These are phyloP conservation scores for Rhinichthys osculus DNA, from an alignment of 2,797 vertebrate genomes.

Conservation along the genomic window DNA sequence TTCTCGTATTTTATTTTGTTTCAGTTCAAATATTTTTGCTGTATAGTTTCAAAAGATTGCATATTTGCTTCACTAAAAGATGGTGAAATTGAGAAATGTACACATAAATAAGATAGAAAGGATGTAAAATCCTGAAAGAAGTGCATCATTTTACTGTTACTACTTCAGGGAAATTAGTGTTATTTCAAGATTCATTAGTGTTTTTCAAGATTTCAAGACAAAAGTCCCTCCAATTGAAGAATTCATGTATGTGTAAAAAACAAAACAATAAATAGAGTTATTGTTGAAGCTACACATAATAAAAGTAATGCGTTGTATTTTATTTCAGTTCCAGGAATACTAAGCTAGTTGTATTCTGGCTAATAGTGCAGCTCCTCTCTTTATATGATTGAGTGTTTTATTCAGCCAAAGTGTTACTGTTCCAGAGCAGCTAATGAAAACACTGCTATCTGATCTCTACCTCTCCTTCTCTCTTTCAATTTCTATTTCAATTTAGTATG, in stretches of 20 bases:
- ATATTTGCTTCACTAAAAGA: not conserved
- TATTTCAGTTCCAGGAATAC: not conserved
- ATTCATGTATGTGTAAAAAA: not conserved
- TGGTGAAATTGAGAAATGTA: not conserved
- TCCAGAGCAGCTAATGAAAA: slow-evolving; percentile 19
- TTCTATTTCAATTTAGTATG: not conserved
- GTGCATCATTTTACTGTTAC: not conserved
- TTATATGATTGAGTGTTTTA: not conserved
- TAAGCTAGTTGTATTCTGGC: not conserved
- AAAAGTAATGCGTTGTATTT: no score
- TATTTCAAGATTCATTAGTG: no score
- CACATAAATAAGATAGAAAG: not conserved
- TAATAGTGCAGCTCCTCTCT: not conserved
- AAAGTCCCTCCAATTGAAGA: not conserved
- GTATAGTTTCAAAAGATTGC: not conserved
- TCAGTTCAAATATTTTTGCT: not conserved
- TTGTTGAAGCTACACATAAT: not conserved
- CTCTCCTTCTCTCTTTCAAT: not conserved
- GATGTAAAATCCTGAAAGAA: not conserved
- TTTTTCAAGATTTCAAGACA: slow-evolving; percentile 3
- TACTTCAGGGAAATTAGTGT: no score
- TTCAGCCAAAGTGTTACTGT: not conserved
- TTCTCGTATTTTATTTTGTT: not conserved
- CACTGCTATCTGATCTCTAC: slow-evolving; percentile 1
- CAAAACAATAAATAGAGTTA: not conserved